Evolutionary conservation across 2,888 invertebrate genomes (phyloP).

Genomic region (Odontocolon sp.): DNA sequence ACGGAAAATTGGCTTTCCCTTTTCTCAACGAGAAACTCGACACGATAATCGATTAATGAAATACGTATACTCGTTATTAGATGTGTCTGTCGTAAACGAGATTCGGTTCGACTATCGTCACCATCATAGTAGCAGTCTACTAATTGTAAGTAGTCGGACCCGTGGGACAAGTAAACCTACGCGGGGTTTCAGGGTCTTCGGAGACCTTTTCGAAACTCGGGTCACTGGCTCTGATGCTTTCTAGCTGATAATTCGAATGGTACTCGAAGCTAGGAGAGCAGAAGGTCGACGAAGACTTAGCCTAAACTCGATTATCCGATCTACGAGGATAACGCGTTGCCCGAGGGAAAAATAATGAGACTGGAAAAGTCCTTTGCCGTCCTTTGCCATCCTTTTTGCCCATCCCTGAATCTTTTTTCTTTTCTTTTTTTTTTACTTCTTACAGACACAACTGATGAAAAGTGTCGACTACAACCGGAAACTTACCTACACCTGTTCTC

Average conservation of each 20-base stretch:
- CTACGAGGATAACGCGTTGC: conserved; percentile 3
- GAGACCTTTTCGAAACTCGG: conserved; percentile 35
- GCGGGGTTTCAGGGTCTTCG: conserved; percentile 43
- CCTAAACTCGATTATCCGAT: conserved; percentile 55
- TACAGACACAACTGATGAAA: conserved; percentile 25
- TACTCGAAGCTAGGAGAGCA: conserved; percentile 25
- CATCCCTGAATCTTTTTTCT: neutral
- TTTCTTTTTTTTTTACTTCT: neutral
- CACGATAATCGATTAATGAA: conserved; percentile 54
- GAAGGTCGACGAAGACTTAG: conserved; percentile 44
- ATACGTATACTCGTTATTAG: conserved; percentile 53
- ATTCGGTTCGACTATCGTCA: conserved; percentile 50
- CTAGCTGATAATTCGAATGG: conserved; percentile 49
- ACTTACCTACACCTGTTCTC: conserved; percentile 16
- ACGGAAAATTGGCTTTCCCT: conserved; percentile 12
- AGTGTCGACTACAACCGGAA: conserved; percentile 13
- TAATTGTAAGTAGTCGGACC: conserved; percentile 61
- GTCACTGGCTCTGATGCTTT: conserved; percentile 13
- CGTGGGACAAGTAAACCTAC: conserved; percentile 56
- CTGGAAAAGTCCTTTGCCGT: no score
- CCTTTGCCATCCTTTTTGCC: no score
- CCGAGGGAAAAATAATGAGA: conserved; percentile 17
- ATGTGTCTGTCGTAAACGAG: conserved; percentile 46
- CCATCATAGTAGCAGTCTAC: conserved; percentile 31
- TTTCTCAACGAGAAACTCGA: conserved; percentile 22